Evolutionary conservation across 2,113 vertebrate species (phyloP).

Genomic region (Pollimyrus isidori): DNA sequence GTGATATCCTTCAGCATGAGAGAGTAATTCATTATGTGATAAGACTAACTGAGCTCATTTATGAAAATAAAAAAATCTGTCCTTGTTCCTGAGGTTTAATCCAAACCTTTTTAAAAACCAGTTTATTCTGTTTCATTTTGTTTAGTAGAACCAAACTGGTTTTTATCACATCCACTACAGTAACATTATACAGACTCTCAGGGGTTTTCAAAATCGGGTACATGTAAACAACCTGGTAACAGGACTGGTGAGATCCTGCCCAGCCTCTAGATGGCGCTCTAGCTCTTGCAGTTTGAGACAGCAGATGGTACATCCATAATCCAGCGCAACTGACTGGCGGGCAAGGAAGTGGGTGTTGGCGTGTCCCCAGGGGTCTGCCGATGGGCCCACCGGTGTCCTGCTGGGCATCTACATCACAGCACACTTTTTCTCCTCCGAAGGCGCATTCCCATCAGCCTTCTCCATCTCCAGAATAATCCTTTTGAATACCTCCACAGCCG

Average conservation of each 20-base stretch:
- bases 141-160: slow-evolving; percentile 2
- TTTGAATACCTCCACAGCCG: slow-evolving; percentile 72
- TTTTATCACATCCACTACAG: neutral
- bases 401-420: slow-evolving; percentile 55
- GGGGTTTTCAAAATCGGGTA: neutral
- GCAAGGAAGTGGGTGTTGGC: slow-evolving; percentile 49
- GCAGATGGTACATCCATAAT: slow-evolving; percentile 19
- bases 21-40: neutral
- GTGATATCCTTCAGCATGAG: slow-evolving; percentile 13
- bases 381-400: slow-evolving; percentile 44
- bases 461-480: slow-evolving; percentile 74
- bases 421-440: slow-evolving; percentile 64
- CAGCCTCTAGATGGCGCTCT: slow-evolving; percentile 15
- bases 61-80: neutral
- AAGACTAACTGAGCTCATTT: neutral
- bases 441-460: slow-evolving; percentile 64
- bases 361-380: slow-evolving; percentile 54
- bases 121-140: neutral
- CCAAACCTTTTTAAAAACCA: neutral
- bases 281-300: slow-evolving; percentile 41
- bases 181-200: neutral
- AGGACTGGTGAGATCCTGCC: slow-evolving; percentile 7
- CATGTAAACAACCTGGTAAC: neutral
- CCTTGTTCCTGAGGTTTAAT: neutral
- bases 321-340: slow-evolving; percentile 41